Conservation (phyloP, 2,888 invertebrate species). For the Sarcophaga carnaria region DNA sequence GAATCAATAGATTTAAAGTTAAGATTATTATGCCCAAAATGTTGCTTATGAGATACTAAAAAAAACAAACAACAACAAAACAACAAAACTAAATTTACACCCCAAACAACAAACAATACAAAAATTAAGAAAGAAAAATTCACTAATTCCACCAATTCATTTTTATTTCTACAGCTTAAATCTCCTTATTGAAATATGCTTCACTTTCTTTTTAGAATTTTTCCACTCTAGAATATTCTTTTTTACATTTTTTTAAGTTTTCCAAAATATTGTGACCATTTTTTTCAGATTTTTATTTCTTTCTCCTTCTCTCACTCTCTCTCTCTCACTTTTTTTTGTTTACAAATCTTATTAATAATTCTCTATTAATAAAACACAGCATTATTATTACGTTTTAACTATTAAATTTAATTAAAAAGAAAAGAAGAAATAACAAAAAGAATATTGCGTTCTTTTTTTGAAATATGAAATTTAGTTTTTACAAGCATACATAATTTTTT, state of each 20-base stretch:
- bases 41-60: conserved; percentile 68
- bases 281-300: background rate
- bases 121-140: conserved; percentile 51
- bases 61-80: conserved; percentile 48
- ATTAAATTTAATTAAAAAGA: conserved; percentile 23
- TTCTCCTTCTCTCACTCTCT: background rate
- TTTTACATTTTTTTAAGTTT: conserved; percentile 13
- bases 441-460: conserved; percentile 21
- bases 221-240: conserved; percentile 1
- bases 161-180: conserved; percentile 30
- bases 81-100: conserved; percentile 46
- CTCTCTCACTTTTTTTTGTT: conserved; percentile 29
- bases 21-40: conserved; percentile 70
- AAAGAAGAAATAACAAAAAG: conserved; percentile 2
- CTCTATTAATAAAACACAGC: conserved; percentile 8
- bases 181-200: background rate
- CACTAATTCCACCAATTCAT: conserved; percentile 60
- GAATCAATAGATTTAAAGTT: conserved; percentile 81
- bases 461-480: conserved; percentile 48
- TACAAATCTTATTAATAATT: conserved; percentile 25
- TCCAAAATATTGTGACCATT: background rate
- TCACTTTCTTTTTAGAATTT: conserved; percentile 17
- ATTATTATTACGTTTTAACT: conserved; percentile 27
- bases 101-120: conserved; percentile 31
- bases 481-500: conserved; percentile 44